A percentile compares a stretch with the other conserved stretches of the same genome.
phyloP scores from a whole-genome alignment of 2,888 invertebrate genomes.

The Mesochorus sp. region DNA sequence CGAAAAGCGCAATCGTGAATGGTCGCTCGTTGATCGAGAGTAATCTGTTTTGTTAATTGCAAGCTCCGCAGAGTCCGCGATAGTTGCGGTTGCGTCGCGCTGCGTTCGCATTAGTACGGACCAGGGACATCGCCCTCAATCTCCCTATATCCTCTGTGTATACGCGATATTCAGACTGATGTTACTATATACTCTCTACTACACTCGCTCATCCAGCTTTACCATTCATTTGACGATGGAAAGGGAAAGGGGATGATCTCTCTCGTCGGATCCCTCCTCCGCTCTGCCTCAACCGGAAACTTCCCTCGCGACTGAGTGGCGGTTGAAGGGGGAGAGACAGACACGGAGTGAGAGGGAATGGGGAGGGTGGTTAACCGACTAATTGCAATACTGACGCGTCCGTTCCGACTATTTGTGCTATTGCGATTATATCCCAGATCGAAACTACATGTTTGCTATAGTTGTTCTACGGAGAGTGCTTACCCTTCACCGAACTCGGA shows the following conservation, averaged over 20 bases:
- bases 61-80: slow-evolving; percentile 77
- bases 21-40: slow-evolving; percentile 78
- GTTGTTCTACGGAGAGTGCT: slow-evolving; percentile 27
- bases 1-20: slow-evolving; percentile 57
- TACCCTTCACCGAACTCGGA: slow-evolving; percentile 9
- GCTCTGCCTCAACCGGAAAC: slow-evolving; percentile 39
- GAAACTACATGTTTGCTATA: slow-evolving; percentile 51
- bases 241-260: background rate
- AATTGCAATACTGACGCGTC: slow-evolving; percentile 79
- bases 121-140: slow-evolving; percentile 55
- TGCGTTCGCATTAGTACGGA: slow-evolving; percentile 72
- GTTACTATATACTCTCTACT: slow-evolving; percentile 33
- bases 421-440: slow-evolving; percentile 73
- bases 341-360: slow-evolving; percentile 40
- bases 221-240: slow-evolving; percentile 33
- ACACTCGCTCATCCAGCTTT: slow-evolving; percentile 30
- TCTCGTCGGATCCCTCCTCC: slow-evolving; percentile 49
- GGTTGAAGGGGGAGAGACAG: slow-evolving; percentile 37
- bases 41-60: slow-evolving; percentile 81
- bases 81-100: slow-evolving; percentile 75
- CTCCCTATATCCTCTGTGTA: slow-evolving; percentile 42
- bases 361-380: slow-evolving; percentile 76
- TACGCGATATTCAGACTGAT: slow-evolving; percentile 29
- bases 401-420: slow-evolving; percentile 75
- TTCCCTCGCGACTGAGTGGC: slow-evolving; percentile 57